Evolutionary conservation across 2,888 invertebrate species (phyloP), one percentile per base, ranked within the genome.

Genomic region (Prenolepis imparis): DNA sequence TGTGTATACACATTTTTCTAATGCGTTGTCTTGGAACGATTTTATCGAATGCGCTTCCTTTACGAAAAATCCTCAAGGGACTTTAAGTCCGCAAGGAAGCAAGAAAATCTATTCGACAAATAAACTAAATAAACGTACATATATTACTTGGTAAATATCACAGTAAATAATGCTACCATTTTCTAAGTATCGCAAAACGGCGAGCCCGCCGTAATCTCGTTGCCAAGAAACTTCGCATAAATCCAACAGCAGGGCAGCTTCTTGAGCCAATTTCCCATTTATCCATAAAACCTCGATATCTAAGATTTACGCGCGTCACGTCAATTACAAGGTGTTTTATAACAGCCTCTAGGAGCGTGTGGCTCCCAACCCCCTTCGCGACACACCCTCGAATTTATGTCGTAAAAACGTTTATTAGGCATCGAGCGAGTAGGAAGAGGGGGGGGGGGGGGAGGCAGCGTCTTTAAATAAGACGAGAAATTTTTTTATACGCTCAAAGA

Each of bases 301-400:
- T 87, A 91, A 94, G 93, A 94, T 94, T 94, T 94, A 94, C 91
- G 92, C 86, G 86, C 92, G 91, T 92, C 92, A 90, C 92, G 92
- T 94, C 94, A 94, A 94, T 94, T 94, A 94, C 94, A 94, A 94
- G 92, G 91, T 92, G 89, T 94, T 94, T 94, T 94, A 93, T 94
- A 94, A 91, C 86, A 75, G 89, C 84, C 88, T 84, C 74, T 86
- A 90, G 87, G 87, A 84, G 85, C 88, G 74, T 83, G 15, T 15
- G 9, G 28, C 28, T 28, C 83, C 87, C n/a, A 21, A 63, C 89
- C 86, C 85, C 87, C 88, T 87, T 83, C 89, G 91, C 86, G 91
- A 86, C 89, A 91, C 92, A 92, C 93, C 93, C 93, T 92, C 92
- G 72, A 94, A 94, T 92, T 94, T 94, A 91, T 91, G 92, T 94